Conservation (phyloP, 2,797 vertebrate species). For the Scolopax bukidnonensis region DNA sequence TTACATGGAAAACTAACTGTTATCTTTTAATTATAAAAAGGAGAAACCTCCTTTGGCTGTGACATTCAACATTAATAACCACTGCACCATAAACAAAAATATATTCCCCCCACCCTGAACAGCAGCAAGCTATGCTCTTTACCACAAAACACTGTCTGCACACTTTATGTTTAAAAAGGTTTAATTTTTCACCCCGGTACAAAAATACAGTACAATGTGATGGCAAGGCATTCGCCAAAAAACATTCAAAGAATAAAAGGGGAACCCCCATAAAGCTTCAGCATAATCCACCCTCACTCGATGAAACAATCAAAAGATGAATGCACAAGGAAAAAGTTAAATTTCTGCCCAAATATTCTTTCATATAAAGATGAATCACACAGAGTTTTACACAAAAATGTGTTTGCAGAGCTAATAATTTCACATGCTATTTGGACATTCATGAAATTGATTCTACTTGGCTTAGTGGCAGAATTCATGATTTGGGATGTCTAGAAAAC, state of each 20-base stretch:
- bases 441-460: conserved; percentile 31
- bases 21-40: background rate
- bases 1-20: background rate
- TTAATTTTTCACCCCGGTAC: conserved; percentile 74
- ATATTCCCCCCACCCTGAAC: background rate
- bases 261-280: conserved; percentile 49
- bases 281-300: conserved; percentile 37
- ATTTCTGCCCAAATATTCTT: conserved; percentile 18
- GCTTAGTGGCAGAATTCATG: conserved; percentile 7
- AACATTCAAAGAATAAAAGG: conserved; percentile 69
- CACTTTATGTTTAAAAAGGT: conserved; percentile 63
- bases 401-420: conserved; percentile 38
- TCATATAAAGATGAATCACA: conserved; percentile 54
- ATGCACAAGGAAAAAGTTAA: background rate
- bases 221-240: conserved; percentile 73
- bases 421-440: conserved; percentile 61
- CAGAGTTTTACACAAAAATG: conserved; percentile 19
- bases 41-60: background rate
- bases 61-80: background rate
- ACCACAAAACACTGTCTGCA: background rate
- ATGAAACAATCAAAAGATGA: conserved; percentile 60
- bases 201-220: conserved; percentile 82
- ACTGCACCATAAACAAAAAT: background rate
- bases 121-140: background rate
- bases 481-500: conserved; percentile 23